Conservation (phyloP, 30 jellyfish, hydroid and myxozoan genomes). For the Sanderia malayensis region DNA sequence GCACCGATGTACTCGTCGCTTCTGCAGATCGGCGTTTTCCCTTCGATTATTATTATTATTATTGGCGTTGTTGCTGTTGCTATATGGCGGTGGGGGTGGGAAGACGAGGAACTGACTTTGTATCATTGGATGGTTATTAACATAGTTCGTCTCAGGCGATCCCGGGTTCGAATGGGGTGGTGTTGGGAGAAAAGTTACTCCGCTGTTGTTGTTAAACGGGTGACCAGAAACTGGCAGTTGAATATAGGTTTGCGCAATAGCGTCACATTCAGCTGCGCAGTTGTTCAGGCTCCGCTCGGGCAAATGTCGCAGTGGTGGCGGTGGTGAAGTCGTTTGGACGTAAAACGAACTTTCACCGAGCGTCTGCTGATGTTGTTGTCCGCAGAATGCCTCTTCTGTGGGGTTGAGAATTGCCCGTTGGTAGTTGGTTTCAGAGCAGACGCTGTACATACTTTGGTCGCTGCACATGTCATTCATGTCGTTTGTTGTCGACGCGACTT, state of each 20-base stretch:
- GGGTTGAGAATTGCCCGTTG: constrained; percentile 11
- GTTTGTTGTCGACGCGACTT: constrained; percentile 20
- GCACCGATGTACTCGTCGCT: constrained; percentile 87
- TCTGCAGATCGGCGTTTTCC: constrained; percentile 76
- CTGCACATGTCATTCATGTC: constrained; percentile 33
- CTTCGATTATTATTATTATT: no score
- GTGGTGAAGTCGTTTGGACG: constrained; percentile 64
- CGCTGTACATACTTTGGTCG: constrained; percentile 55
- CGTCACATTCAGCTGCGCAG: constrained; percentile 22
- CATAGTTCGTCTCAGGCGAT: constrained; percentile 56
- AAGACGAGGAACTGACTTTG: constrained; percentile 49
- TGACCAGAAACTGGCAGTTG: constrained; percentile 65
- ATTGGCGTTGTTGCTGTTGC: no score
- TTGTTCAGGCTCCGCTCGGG: constrained; percentile 42
- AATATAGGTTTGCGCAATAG: constrained; percentile 47
- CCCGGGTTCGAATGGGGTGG: constrained; percentile 87
- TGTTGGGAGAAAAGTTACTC: constrained; percentile 54
- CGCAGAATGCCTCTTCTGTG: constrained; percentile 39
- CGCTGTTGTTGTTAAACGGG: constrained; percentile 44
- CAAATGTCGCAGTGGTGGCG: constrained; percentile 50
- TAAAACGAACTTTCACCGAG: constrained; percentile 23
- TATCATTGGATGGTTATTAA: constrained; percentile 14
- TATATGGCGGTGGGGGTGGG: constrained; percentile 80
- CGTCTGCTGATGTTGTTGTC: no score
- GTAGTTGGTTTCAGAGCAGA: constrained; percentile 35